phyloP scores from a whole-genome alignment of 1,140 invertebrate genomes.

The Macrobrachium nipponense region DNA sequence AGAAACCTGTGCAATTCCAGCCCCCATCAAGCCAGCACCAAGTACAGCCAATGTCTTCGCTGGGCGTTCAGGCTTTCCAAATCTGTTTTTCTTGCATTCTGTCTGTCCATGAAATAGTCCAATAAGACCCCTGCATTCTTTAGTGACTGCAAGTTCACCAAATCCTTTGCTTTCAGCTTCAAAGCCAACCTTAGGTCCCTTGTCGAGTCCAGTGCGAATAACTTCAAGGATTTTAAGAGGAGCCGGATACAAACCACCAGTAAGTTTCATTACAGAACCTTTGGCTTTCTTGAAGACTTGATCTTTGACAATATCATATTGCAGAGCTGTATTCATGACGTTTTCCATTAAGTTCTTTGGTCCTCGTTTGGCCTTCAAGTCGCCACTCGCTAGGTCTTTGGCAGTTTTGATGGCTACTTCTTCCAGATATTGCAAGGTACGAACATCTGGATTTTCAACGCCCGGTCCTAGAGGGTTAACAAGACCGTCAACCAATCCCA shows the following conservation, averaged over 20 bases:
- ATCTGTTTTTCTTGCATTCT: conserved; percentile 97
- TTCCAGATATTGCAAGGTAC: conserved; percentile 92
- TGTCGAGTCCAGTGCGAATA: conserved; percentile 86
- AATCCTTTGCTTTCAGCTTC: conserved; percentile 92
- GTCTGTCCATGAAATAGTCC: conserved; percentile 96
- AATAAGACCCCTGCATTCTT: conserved; percentile 91
- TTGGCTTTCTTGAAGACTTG: conserved; percentile 92
- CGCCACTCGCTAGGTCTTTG: conserved; percentile 81
- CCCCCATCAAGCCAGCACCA: conserved; percentile 98
- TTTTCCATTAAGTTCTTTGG: conserved; percentile 78
- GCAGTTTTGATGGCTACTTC: conserved; percentile 88
- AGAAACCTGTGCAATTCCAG: conserved; percentile 98
- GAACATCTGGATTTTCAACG: conserved; percentile 73
- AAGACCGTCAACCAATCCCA: conserved; percentile 92
- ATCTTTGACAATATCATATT: conserved; percentile 85
- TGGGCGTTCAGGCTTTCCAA: conserved; percentile 83
- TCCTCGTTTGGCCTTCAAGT: conserved; percentile 80
- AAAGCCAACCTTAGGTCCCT: conserved; percentile 83
- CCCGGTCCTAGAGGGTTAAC: conserved; percentile 93
- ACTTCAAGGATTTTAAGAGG: conserved; percentile 94
- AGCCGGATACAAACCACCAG: conserved; percentile 95
- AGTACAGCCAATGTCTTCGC: conserved; percentile 84
- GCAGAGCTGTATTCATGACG: conserved; percentile 77
- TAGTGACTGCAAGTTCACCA: conserved; percentile 89
- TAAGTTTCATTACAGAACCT: conserved; percentile 91